Conservation (phyloP, 2,888 invertebrate species). For the Gibbula magus region DNA sequence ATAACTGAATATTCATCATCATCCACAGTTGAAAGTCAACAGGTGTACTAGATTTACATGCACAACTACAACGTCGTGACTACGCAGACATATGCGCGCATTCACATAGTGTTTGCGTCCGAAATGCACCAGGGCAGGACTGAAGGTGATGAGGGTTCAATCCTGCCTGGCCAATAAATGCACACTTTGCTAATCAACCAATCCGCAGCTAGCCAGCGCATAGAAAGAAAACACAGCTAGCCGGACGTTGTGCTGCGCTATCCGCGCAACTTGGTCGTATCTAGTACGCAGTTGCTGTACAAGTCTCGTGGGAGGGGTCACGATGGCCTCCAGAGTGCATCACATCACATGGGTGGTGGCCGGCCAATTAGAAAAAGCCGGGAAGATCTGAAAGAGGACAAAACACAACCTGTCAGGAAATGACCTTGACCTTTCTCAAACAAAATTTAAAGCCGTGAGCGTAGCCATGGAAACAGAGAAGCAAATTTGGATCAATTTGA, state of each 20-base stretch:
- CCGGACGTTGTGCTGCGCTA: background rate
- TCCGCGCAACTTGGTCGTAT: background rate
- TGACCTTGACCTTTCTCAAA: background rate
- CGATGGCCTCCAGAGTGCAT: conserved; percentile 9
- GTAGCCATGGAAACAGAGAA: too few species aligned
- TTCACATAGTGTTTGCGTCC: background rate
- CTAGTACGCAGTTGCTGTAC: conserved; percentile 2
- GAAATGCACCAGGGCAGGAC: background rate
- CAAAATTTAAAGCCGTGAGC: background rate
- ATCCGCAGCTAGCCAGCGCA: conserved; percentile 8
- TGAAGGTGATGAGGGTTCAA: conserved; percentile 21
- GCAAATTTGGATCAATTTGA: too few species aligned
- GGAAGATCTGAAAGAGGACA: conserved; percentile 26
- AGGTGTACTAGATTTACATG: background rate
- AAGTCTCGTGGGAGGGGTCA: conserved; percentile 12
- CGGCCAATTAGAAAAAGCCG: conserved; percentile 24
- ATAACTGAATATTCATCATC: too few species aligned
- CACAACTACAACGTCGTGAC: background rate
- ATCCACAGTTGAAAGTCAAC: too few species aligned
- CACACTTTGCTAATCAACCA: background rate
- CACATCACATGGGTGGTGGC: background rate
- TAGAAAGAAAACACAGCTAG: background rate
- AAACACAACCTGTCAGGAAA: conserved; percentile 6
- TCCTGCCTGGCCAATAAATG: conserved; percentile 10
- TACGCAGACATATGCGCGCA: conserved; percentile 5